These are phyloP conservation scores for Grammomys dolichurus DNA, from an alignment of 2,113 vertebrate genomes.

Conservation along the genomic window DNA sequence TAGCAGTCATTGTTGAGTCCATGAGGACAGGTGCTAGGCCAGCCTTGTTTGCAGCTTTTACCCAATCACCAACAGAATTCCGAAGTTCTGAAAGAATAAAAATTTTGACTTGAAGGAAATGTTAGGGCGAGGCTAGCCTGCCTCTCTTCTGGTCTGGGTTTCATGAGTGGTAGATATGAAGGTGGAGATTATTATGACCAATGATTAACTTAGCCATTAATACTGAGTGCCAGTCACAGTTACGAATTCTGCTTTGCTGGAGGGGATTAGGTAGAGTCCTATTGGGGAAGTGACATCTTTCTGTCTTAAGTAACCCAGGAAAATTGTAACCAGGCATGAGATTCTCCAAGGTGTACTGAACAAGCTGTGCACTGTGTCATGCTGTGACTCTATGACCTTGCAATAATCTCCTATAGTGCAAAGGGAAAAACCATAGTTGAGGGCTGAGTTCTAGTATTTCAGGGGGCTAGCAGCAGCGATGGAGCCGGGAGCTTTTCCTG, in stretches of 20 bases:
- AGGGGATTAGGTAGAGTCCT: background rate
- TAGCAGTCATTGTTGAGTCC: background rate
- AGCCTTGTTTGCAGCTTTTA: background rate
- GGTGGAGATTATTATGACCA: background rate
- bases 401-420: background rate
- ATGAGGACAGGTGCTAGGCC: background rate
- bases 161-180: background rate
- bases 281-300: background rate
- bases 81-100: background rate
- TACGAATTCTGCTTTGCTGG: background rate
- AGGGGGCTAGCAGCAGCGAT: background rate
- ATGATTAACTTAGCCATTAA: background rate
- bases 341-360: background rate
- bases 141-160: slow-evolving; percentile 23
- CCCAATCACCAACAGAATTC: background rate
- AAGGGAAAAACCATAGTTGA: background rate
- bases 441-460: background rate
- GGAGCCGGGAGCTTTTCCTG: background rate
- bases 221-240: background rate
- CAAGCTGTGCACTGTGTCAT: background rate
- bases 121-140: background rate
- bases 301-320: background rate
- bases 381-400: background rate
- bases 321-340: background rate
- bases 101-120: background rate